A percentile compares a stretch with the other conserved stretches of the same genome.
phyloP scores from a whole-genome alignment of 2,797 vertebrate species.

The Mastacembelus armatus region DNA sequence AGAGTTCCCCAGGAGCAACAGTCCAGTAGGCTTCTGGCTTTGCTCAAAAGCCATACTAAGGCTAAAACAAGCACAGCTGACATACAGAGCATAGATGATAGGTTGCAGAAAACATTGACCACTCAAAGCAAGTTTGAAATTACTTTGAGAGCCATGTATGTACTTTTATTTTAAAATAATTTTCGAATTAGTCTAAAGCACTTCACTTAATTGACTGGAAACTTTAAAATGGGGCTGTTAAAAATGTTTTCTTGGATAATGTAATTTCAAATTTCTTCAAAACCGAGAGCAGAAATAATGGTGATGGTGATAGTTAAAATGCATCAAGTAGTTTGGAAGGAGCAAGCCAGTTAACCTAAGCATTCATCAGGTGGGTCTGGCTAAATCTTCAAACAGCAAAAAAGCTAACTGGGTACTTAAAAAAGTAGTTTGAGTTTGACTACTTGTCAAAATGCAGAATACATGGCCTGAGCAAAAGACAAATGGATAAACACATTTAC shows the following conservation, averaged over 20 bases:
- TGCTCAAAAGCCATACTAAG: slow-evolving; percentile 39
- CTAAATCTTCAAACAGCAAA: too few relatives aligned
- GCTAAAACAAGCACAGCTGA: slow-evolving; percentile 33
- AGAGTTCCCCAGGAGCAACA: slow-evolving; percentile 19
- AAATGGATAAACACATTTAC: slow-evolving; percentile 20
- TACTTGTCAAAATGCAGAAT: not conserved
- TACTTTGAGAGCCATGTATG: not conserved
- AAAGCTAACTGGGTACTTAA: too few relatives aligned
- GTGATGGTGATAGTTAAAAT: too few relatives aligned
- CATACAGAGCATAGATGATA: slow-evolving; percentile 15
- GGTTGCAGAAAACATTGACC: slow-evolving; percentile 11
- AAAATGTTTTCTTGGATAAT: not conserved
- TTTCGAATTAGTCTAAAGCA: slow-evolving; percentile 5
- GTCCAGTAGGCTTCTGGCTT: slow-evolving; percentile 29
- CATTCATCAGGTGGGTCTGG: too few relatives aligned
- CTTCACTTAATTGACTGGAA: slow-evolving; percentile 1
- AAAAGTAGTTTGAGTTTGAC: too few relatives aligned
- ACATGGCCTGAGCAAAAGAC: slow-evolving; percentile 10
- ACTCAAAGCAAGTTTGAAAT: slow-evolving; percentile 23
- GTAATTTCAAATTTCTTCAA: not conserved
- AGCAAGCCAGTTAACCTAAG: not conserved
- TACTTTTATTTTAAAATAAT: slow-evolving; percentile 10
- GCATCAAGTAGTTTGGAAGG: not conserved
- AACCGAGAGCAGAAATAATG: too few relatives aligned
- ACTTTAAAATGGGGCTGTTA: slow-evolving; percentile 1